phyloP scores from a whole-genome alignment of 2,797 vertebrate genomes.

The Catharus ustulatus region DNA sequence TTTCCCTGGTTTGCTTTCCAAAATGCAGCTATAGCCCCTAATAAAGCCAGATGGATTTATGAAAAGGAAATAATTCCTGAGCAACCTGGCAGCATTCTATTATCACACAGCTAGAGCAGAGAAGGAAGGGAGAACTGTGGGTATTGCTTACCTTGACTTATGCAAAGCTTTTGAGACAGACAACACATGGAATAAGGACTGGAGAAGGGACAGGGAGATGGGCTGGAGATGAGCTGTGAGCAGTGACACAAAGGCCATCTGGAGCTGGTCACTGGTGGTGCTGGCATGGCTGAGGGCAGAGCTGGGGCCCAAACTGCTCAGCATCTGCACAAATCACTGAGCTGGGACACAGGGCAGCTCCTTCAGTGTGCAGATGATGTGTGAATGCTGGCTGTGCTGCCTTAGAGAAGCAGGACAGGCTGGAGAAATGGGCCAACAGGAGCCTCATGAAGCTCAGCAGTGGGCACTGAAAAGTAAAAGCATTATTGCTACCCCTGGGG shows the following conservation, averaged over 20 bases:
- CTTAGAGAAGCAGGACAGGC: background rate
- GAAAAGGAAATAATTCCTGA: background rate
- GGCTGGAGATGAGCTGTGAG: background rate
- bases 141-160: background rate
- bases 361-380: background rate
- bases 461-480: background rate
- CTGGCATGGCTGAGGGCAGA: accelerated
- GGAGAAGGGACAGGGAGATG: too few species aligned
- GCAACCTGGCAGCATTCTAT: background rate
- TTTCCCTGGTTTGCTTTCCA: background rate
- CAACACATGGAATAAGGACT: too few species aligned
- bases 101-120: background rate
- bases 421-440: background rate
- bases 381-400: background rate
- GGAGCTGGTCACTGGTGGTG: background rate
- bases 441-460: background rate
- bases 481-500: background rate
- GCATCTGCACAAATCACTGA: background rate
- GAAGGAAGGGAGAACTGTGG: background rate
- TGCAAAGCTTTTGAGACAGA: background rate
- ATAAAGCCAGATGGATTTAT: background rate
- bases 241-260: background rate
- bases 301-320: background rate
- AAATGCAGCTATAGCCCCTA: background rate
- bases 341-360: background rate